Percentiles rank a stretch among this genome's conserved stretches.
phyloP scores from a whole-genome alignment of 2,797 vertebrate species.

The Xiphophorus birchmanni region DNA sequence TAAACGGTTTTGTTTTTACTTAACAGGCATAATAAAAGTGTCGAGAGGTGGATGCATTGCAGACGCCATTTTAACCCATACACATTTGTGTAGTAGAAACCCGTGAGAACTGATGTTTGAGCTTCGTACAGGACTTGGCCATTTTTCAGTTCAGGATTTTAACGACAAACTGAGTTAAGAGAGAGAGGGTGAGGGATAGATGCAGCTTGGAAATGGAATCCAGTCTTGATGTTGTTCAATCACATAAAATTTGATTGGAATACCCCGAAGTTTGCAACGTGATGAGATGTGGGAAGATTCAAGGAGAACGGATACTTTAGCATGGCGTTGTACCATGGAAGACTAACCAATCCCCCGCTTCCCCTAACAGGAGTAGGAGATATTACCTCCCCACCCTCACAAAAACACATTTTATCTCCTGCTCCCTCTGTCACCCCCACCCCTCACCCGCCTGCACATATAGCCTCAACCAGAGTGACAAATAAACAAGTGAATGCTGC shows the following conservation, averaged over 20 bases:
- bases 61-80: not conserved
- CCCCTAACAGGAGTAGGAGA: constrained; percentile 62
- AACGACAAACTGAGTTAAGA: not conserved
- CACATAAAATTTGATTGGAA: not conserved
- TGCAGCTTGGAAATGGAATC: not conserved
- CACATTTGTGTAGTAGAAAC: not conserved
- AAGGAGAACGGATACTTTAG: not conserved
- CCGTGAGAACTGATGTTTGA: not conserved
- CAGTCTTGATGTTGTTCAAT: not conserved
- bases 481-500: constrained; percentile 40
- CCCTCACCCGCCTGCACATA: constrained; percentile 13
- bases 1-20: not conserved
- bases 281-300: not conserved
- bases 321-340: constrained; percentile 1
- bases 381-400: constrained; percentile 66
- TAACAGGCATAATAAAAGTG: not conserved
- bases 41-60: not conserved
- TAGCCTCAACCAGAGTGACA: constrained; percentile 16
- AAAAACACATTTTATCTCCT: constrained; percentile 55
- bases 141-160: not conserved
- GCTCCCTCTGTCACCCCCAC: constrained; percentile 25
- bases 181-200: not conserved
- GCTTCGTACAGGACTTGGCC: not conserved
- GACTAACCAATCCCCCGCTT: constrained; percentile 54
- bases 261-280: not conserved